phyloP scores from a whole-genome alignment of 2,888 invertebrate species.

The Lasioglossum lativentre region DNA sequence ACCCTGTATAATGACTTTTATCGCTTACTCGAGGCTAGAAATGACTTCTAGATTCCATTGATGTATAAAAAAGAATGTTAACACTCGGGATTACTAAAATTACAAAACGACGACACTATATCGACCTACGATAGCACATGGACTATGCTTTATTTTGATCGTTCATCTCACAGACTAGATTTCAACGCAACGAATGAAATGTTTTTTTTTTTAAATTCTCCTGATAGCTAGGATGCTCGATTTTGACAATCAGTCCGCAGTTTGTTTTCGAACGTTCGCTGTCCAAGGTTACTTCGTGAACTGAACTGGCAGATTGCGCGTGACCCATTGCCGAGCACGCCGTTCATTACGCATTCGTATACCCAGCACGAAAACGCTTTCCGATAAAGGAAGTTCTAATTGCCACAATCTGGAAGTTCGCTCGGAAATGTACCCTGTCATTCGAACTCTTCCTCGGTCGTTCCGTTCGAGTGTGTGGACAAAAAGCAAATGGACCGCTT shows the following conservation, averaged over 20 bases:
- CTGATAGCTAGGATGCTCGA: background rate
- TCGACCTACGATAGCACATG: background rate
- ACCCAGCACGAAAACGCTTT: background rate
- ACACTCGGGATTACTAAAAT: background rate
- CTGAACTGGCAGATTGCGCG: constrained; percentile 8
- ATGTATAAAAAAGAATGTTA: background rate
- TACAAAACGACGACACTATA: background rate
- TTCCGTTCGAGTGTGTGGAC: background rate
- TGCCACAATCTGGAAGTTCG: background rate
- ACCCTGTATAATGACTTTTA: background rate
- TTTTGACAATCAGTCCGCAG: too few relatives aligned
- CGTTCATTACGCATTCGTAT: constrained; percentile 46
- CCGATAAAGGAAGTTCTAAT: constrained; percentile 1
- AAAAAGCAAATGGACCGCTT: background rate
- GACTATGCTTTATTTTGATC: background rate
- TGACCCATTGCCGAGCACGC: constrained; percentile 14
- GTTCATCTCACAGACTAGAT: background rate
- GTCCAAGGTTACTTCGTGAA: background rate
- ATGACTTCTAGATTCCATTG: background rate
- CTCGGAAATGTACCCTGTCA: background rate
- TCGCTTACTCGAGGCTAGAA: background rate
- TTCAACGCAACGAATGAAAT: background rate
- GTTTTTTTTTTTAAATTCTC: background rate
- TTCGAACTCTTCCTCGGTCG: background rate
- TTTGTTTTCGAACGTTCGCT: background rate